Base-by-base conservation (phyloP, 1,140 invertebrate species). In the Ericerus pela region DNA sequence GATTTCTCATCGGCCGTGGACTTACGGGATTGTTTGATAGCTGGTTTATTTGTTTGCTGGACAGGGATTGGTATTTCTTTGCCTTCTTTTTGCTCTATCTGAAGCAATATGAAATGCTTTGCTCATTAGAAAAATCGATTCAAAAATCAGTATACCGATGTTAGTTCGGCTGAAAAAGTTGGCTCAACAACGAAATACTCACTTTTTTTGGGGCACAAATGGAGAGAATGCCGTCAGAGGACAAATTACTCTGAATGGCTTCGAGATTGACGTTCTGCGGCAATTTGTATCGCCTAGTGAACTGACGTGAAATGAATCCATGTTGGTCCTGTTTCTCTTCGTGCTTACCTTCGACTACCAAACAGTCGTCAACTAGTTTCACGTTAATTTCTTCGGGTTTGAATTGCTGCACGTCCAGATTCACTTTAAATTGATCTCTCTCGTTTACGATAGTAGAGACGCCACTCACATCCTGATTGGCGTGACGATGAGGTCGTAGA, bases 381-480 rank as follows among this genome's bases (percentile, higher is more conserved):
- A 89, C 80, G 30, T 72, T 78, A 26, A 90, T 74, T 66, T 91
- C 86, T 56, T 89, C 82, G 0, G 86, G 85, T 58, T 77, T 75
- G 67, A 88, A 89, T 60, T 86, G 80, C 51, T 80, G 76, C 0
- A 89, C 80, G 63, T 86, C 83, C 59, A 87, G 67, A 36, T 74
- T 73, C 22, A 54, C 53, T 33, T 54, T 54, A 29, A 54, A 54
- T 20, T 30, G 29, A 18, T 30, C 53, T 54, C 37, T 54, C n/a
- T 85, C 82, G 41, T 79, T 65, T 62, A 80, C 78, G 51, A 86
- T 76, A 30, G 81, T 85, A 26, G 83, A 74, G 14, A 66, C 65
- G 5, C 80, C 75, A 2, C 81, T 83, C 62, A 81, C 79, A 67
- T 84, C 80, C 59, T 79, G 74, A 16, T 76, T 72, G 30, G 83